Percentiles rank a stretch among this genome's conserved stretches.
Evolutionary conservation across 2,797 vertebrate species (phyloP).

Genomic region (Agapornis canus): DNA sequence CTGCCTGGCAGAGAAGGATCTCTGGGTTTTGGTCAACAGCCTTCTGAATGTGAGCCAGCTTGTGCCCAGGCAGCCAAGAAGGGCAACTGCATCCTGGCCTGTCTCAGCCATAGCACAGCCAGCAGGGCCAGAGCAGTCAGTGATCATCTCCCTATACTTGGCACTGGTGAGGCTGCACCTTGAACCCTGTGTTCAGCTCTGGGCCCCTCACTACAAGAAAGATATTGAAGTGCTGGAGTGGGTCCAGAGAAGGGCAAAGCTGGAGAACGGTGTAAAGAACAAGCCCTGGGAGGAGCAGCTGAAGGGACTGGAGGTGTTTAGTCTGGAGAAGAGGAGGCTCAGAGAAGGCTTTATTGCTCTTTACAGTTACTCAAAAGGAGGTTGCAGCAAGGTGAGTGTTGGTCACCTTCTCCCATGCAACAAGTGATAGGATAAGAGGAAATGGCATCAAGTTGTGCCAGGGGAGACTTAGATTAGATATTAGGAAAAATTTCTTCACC

Average conservation of each 20-base stretch:
- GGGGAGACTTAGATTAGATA: too few relatives aligned
- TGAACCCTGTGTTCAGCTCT: background rate
- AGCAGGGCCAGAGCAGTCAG: background rate
- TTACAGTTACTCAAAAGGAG: background rate
- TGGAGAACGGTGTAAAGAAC: background rate
- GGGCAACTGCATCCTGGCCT: background rate
- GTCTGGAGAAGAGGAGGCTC: background rate
- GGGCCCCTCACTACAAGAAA: background rate
- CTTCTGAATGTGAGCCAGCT: background rate
- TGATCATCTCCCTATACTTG: background rate
- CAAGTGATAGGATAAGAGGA: too few relatives aligned
- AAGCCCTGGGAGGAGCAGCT: fast-evolving
- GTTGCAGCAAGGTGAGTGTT: background rate
- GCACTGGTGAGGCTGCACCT: background rate
- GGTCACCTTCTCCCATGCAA: too few relatives aligned
- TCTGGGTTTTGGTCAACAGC: background rate
- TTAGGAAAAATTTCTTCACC: background rate
- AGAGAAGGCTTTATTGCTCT: fast-evolving
- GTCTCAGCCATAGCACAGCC: background rate
- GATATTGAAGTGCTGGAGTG: background rate
- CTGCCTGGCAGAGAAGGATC: background rate
- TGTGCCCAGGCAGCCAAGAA: background rate
- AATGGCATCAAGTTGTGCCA: too few relatives aligned
- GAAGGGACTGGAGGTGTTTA: background rate
- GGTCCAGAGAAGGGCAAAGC: background rate